These are phyloP conservation scores for Reticulitermes lucifugus DNA, from an alignment of 2,888 invertebrate species.

Conservation along the genomic window DNA sequence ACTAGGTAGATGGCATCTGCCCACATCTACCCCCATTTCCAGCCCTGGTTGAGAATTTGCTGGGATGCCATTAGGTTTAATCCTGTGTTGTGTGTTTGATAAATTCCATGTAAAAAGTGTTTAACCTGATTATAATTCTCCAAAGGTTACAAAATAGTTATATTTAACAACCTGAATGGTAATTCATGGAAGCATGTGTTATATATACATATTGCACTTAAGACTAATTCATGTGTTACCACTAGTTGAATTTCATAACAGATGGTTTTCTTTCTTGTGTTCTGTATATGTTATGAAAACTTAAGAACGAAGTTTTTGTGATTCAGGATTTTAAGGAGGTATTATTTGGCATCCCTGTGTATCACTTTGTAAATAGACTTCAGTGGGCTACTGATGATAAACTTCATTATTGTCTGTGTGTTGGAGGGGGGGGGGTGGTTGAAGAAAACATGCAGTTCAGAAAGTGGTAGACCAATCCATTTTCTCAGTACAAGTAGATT, in stretches of 20 bases:
- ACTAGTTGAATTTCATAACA: neutral
- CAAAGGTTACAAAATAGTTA: neutral
- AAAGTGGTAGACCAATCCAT: neutral
- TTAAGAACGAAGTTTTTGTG: neutral
- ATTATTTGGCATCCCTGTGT: constrained; percentile 37
- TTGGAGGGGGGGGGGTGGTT: neutral
- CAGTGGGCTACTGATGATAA: constrained; percentile 1
- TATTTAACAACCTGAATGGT: neutral
- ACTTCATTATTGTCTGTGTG: neutral
- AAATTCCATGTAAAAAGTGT: neutral
- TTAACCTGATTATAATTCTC: neutral
- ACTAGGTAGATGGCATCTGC: too few species aligned
- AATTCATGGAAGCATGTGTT: neutral
- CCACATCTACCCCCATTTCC: too few species aligned
- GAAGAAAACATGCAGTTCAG: neutral
- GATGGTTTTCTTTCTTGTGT: neutral
- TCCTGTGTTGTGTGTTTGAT: neutral
- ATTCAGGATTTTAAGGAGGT: neutral
- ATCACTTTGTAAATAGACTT: constrained; percentile 31
- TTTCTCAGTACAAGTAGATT: constrained; percentile 38
- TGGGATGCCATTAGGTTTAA: constrained; percentile 4
- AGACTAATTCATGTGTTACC: neutral
- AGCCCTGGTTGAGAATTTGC: neutral
- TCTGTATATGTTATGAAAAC: neutral
- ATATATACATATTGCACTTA: neutral